Evolutionary conservation across 2,113 vertebrate species (phyloP).

Genomic region (Gallinago paraguaiae): DNA sequence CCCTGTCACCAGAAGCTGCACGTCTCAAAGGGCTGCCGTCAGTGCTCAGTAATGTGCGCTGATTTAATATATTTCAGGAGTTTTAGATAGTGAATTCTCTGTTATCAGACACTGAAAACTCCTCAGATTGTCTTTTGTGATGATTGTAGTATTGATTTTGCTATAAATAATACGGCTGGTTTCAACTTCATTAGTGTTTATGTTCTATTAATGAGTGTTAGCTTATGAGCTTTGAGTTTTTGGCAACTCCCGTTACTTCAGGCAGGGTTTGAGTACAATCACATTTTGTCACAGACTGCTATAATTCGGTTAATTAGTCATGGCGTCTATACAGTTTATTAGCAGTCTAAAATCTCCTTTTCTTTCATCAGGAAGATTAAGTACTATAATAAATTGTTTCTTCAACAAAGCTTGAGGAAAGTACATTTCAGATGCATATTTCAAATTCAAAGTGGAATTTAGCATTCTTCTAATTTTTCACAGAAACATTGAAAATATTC

Average conservation of each 20-base stretch:
- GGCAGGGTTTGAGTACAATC: conserved; percentile 48
- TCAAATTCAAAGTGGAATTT: conserved; percentile 6
- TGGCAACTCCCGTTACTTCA: conserved; percentile 30
- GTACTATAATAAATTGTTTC: conserved; percentile 60
- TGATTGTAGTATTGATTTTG: not conserved
- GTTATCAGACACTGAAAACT: not conserved
- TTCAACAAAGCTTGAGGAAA: conserved; percentile 58
- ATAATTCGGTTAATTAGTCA: conserved; percentile 80
- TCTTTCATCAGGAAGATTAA: conserved; percentile 70
- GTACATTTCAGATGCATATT: conserved; percentile 12
- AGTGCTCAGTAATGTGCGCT: not conserved
- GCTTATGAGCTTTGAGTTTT: conserved; percentile 43
- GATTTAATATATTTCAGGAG: not conserved
- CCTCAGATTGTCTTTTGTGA: conserved; percentile 16
- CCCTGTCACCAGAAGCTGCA: not conserved
- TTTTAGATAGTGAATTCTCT: not conserved
- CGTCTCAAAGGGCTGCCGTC: not conserved
- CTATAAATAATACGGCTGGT: conserved; percentile 1
- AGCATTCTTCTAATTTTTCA: conserved; percentile 36
- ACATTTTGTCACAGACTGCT: conserved; percentile 66
- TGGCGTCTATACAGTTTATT: conserved; percentile 72
- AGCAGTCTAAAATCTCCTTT: conserved; percentile 67
- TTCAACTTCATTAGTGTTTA: conserved; percentile 38
- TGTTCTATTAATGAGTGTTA: conserved; percentile 15
- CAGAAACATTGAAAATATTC: not conserved